Evolutionary conservation across 2,888 invertebrate genomes (phyloP).

Genomic region (Tetramorium bicarinatum): DNA sequence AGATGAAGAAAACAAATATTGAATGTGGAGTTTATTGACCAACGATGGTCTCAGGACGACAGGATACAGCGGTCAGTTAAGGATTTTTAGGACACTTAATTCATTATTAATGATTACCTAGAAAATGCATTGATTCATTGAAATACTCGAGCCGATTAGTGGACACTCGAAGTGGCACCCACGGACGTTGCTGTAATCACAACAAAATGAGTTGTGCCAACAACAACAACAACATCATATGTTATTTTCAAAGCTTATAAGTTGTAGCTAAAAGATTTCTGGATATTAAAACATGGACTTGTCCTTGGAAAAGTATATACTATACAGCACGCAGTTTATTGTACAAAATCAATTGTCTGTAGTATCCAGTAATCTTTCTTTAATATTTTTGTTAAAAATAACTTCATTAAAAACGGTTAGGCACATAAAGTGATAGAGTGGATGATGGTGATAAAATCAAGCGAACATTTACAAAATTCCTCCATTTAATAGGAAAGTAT

Average conservation of each 20-base stretch:
- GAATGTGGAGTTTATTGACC: constrained; percentile 76
- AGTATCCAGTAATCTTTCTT: constrained; percentile 59
- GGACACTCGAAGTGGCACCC: constrained; percentile 85
- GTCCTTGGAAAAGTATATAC: background rate
- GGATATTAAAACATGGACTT: constrained; percentile 54
- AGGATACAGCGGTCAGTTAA: constrained; percentile 76
- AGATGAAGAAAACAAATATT: constrained; percentile 63
- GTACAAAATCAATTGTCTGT: background rate
- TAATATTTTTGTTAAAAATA: constrained; percentile 42
- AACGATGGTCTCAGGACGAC: constrained; percentile 71
- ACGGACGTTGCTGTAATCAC: constrained; percentile 86
- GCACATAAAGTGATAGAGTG: constrained; percentile 24
- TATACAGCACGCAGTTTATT: background rate
- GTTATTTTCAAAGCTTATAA: constrained; percentile 64
- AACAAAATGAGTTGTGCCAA: constrained; percentile 87
- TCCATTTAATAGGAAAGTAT: constrained; percentile 74
- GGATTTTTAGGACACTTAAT: constrained; percentile 83
- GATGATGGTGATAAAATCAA: constrained; percentile 58
- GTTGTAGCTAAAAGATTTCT: constrained; percentile 65
- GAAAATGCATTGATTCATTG: constrained; percentile 86
- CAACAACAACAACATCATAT: constrained; percentile 77
- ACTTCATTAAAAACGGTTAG: constrained; percentile 32
- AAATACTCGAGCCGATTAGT: constrained; percentile 86
- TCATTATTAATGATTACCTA: constrained; percentile 86
- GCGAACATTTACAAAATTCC: constrained; percentile 67